These are phyloP conservation scores for Geotrypetes seraphini DNA, from an alignment of 2,797 vertebrate genomes.

Conservation along the genomic window DNA sequence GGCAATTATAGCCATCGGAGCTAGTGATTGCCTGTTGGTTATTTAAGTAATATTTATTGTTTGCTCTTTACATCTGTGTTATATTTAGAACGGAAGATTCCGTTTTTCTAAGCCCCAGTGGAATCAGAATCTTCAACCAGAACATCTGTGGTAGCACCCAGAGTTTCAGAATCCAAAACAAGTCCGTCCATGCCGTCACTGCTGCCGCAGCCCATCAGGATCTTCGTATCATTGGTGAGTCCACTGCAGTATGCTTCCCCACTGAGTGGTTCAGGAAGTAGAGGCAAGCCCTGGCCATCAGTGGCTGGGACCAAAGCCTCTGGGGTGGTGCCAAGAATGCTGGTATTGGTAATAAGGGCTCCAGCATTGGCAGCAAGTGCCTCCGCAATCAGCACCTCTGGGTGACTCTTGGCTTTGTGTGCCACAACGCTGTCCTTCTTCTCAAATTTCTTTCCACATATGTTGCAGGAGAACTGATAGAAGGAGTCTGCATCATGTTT, in stretches of 20 bases:
- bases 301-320: slow-evolving; percentile 59
- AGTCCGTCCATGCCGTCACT: slow-evolving; percentile 45
- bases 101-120: slow-evolving; percentile 54
- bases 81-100: too few species aligned
- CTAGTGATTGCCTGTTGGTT: too few species aligned
- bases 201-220: slow-evolving; percentile 51
- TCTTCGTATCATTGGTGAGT: slow-evolving; percentile 54
- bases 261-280: slow-evolving; percentile 62
- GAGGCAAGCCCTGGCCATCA: slow-evolving; percentile 65
- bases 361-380: slow-evolving; percentile 87
- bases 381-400: slow-evolving; percentile 91
- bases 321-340: slow-evolving; percentile 68
- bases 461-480: slow-evolving; percentile 95
- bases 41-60: too few species aligned
- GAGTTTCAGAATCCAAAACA: slow-evolving; percentile 61
- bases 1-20: too few species aligned
- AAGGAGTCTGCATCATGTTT: slow-evolving; percentile 89
- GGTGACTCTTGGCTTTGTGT: slow-evolving; percentile 75
- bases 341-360: slow-evolving; percentile 82
- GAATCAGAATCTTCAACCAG: slow-evolving; percentile 68
- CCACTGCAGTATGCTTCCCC: slow-evolving; percentile 48
- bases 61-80: too few species aligned
- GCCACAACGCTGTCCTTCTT: slow-evolving; percentile 97
- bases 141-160: slow-evolving; percentile 66
- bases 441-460: slow-evolving; percentile 96